phyloP scores from a whole-genome alignment of 30 jellyfish, hydroid and myxozoan species.

The Rhopilema esculentum region DNA sequence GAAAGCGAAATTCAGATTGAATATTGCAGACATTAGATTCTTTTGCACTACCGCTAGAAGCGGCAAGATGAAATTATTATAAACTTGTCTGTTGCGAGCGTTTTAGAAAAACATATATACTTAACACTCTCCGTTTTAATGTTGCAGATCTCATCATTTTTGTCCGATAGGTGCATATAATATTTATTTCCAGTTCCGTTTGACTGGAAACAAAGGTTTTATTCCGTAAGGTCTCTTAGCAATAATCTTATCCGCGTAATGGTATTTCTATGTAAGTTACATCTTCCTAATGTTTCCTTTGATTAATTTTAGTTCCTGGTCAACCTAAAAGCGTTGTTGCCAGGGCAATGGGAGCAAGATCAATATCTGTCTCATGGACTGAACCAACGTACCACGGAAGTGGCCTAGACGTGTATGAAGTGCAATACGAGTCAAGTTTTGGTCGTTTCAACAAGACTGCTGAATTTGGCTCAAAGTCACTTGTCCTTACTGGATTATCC shows the following conservation, averaged over 20 bases:
- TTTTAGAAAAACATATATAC: too few species aligned
- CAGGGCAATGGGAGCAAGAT: slow-evolving; percentile 47
- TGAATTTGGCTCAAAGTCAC: slow-evolving; percentile 48
- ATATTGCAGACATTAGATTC: too few species aligned
- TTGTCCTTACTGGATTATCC: slow-evolving; percentile 45
- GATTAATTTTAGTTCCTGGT: slow-evolving; percentile 62
- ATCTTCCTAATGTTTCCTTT: neutral
- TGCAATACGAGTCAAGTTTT: slow-evolving; percentile 37
- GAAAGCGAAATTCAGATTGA: neutral
- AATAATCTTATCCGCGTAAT: too few species aligned
- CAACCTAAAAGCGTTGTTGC: slow-evolving; percentile 48
- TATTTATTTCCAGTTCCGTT: too few species aligned
- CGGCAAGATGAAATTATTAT: too few species aligned
- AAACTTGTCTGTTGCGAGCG: too few species aligned
- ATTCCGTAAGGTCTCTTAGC: too few species aligned
- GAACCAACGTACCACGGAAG: slow-evolving; percentile 76
- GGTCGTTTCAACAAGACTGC: slow-evolving; percentile 10
- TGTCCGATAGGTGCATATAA: too few species aligned
- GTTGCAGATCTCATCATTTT: too few species aligned
- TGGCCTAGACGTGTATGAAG: slow-evolving; percentile 87
- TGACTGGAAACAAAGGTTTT: too few species aligned
- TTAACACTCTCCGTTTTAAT: too few species aligned
- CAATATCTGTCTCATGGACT: slow-evolving; percentile 74
- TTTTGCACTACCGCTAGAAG: too few species aligned
- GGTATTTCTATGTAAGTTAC: neutral